Conservation (phyloP, 2,888 invertebrate genomes). For the Dryococelus australis region DNA sequence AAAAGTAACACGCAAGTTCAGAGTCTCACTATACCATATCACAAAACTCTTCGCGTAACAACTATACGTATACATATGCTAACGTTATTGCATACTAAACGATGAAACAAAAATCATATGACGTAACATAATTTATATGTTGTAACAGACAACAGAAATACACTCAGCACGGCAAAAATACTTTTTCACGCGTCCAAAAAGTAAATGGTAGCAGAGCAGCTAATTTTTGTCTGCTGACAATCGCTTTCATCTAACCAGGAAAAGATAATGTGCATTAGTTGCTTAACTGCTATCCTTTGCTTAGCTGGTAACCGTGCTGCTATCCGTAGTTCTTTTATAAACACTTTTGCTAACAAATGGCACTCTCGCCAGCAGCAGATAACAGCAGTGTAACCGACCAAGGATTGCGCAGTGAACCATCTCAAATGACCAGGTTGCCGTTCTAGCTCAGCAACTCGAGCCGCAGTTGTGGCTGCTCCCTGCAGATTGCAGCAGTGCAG, state of each 20-base stretch:
- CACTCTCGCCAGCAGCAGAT: not conserved
- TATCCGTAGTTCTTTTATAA: too few species aligned
- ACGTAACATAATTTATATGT: not conserved
- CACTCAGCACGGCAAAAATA: not conserved
- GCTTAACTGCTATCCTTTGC: too few species aligned
- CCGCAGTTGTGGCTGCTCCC: conserved; percentile 33
- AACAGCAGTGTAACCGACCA: conserved; percentile 69
- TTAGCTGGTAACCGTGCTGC: too few species aligned
- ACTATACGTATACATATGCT: not conserved
- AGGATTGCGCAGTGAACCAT: conserved; percentile 48
- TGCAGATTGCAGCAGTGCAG: conserved; percentile 55
- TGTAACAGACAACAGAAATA: not conserved
- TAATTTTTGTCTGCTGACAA: too few species aligned
- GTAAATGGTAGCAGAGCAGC: not conserved
- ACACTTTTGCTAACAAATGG: too few species aligned
- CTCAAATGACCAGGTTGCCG: conserved; percentile 76
- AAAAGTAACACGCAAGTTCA: not conserved
- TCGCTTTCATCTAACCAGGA: too few species aligned
- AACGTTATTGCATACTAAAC: not conserved
- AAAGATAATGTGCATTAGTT: too few species aligned
- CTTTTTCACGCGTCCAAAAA: not conserved
- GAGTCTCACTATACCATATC: not conserved
- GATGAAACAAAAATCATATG: not conserved
- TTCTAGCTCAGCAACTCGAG: conserved; percentile 83
- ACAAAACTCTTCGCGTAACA: not conserved